These are phyloP conservation scores for Rhodophaea formosa DNA, from an alignment of 2,888 invertebrate genomes.

Conservation along the genomic window DNA sequence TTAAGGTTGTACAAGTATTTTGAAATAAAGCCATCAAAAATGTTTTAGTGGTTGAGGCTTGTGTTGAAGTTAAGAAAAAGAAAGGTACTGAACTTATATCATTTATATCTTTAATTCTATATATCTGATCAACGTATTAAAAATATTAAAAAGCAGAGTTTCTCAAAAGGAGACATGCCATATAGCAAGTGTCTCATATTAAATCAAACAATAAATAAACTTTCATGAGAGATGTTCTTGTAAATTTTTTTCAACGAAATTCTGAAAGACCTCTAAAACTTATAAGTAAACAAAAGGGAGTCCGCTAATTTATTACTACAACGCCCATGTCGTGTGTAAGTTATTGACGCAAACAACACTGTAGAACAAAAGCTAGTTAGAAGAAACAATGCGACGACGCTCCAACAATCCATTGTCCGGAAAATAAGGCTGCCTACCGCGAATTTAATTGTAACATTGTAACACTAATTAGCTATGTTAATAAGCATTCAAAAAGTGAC, in stretches of 20 bases:
- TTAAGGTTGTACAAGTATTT: not conserved
- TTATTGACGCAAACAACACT: not conserved
- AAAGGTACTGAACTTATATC: too few relatives aligned
- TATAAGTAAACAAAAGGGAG: not conserved
- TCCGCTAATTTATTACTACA: not conserved
- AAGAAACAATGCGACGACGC: not conserved
- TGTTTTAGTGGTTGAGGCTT: too few relatives aligned
- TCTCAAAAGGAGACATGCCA: too few relatives aligned
- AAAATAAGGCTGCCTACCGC: not conserved
- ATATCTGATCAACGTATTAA: too few relatives aligned
- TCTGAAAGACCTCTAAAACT: not conserved
- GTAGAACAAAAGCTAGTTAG: not conserved
- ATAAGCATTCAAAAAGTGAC: slow-evolving; percentile 14
- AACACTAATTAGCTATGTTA: slow-evolving; percentile 12
- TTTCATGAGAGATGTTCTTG: not conserved
- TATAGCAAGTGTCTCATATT: too few relatives aligned
- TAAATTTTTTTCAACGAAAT: not conserved
- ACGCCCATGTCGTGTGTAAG: not conserved
- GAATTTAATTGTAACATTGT: slow-evolving; percentile 11
- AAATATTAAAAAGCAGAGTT: too few relatives aligned
- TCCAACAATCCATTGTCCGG: not conserved
- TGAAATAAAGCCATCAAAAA: too few relatives aligned
- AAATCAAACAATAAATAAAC: not conserved
- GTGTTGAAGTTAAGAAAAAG: too few relatives aligned
- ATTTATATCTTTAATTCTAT: too few relatives aligned